Conservation (phyloP, 35 echinoderm and acorn worm species). For the Anneissia japonica region DNA sequence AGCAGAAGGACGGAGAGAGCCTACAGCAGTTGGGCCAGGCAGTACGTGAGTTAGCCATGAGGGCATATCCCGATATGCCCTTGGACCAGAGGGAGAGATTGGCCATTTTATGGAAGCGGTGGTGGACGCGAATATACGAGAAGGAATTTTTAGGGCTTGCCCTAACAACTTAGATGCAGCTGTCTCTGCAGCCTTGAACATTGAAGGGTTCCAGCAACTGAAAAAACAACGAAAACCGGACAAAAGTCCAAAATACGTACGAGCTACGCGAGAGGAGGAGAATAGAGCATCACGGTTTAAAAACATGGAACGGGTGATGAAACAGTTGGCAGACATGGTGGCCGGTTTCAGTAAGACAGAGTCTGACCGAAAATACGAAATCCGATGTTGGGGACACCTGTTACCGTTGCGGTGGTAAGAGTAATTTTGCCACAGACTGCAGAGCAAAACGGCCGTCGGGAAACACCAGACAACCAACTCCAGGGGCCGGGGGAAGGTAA, state of each 20-base stretch:
- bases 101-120: slow-evolving; percentile 42
- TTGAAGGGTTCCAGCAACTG: slow-evolving; percentile 9
- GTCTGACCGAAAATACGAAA: no score
- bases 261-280: no score
- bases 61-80: no score
- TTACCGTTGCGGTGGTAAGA: no score
- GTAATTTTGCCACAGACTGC: no score
- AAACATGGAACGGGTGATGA: no score
- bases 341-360: no score
- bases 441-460: neutral
- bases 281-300: no score
- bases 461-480: neutral
- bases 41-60: neutral
- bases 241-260: no score
- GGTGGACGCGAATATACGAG: neutral
- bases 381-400: no score
- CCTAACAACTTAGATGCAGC: slow-evolving; percentile 40
- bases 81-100: slow-evolving; percentile 28
- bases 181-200: slow-evolving; percentile 15
- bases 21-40: neutral
- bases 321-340: no score
- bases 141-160: slow-evolving; percentile 21
- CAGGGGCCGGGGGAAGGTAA: neutral
- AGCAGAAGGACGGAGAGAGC: neutral
- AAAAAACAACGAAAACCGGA: neutral